phyloP scores from a whole-genome alignment of 2,797 vertebrate species.

The Bradypus variegatus region DNA sequence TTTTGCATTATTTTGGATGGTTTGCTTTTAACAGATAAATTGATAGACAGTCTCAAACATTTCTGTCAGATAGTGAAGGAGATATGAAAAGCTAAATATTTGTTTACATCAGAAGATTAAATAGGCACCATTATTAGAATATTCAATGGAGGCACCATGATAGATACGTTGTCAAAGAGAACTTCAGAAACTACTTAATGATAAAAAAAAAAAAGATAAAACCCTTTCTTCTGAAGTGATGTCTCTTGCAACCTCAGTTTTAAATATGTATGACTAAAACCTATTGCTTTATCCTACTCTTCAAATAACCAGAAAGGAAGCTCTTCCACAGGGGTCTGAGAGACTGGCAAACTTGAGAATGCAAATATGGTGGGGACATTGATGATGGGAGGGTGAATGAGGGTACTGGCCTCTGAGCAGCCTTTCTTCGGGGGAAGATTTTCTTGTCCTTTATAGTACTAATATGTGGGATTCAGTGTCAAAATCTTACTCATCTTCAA shows the following conservation, averaged over 20 bases:
- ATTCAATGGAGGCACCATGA: conserved; percentile 66
- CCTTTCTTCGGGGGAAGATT: not conserved
- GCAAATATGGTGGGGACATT: not conserved
- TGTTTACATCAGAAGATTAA: conserved; percentile 76
- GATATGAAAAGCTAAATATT: conserved; percentile 65
- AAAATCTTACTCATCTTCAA: not conserved
- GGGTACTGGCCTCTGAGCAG: not conserved
- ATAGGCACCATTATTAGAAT: conserved; percentile 69
- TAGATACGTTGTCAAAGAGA: conserved; percentile 75
- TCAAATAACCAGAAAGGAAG: conserved; percentile 50
- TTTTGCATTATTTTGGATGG: conserved; percentile 68
- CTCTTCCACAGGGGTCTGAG: conserved; percentile 46
- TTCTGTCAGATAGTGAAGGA: conserved; percentile 64
- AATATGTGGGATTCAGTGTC: not conserved
- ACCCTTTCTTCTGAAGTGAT: conserved; percentile 67
- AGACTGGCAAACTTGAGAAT: conserved; percentile 22
- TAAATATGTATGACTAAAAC: conserved; percentile 73
- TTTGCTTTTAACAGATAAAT: conserved; percentile 68
- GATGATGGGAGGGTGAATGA: not conserved
- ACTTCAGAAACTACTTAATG: conserved; percentile 68
- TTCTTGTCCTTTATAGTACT: not conserved
- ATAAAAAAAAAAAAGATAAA: conserved; percentile 69
- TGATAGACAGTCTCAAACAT: conserved; percentile 65
- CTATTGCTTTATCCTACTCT: conserved; percentile 54
- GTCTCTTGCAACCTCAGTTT: conserved; percentile 65